Evolutionary conservation across 2,888 invertebrate species (phyloP), one percentile per base, ranked within the genome.

Genomic region (Acanthopleura granulata): DNA sequence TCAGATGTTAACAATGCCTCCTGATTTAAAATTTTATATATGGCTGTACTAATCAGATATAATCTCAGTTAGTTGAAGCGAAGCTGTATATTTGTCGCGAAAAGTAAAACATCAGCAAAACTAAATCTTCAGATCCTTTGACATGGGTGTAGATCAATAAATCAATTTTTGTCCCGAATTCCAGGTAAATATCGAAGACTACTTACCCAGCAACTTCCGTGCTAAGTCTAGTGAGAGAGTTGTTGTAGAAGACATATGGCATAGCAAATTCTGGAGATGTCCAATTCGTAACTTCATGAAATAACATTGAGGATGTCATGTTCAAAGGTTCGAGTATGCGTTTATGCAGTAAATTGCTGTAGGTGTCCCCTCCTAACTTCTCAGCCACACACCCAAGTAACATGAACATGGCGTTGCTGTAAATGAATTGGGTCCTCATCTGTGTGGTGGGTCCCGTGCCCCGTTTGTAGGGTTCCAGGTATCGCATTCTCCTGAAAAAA

Each of bases 401-500:
- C 71, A 71, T 71, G 27, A 30, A 71, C 71, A 71, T 71, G 1
- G 16, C 16, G 25, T 71, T 71, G 40, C 71, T 71, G 71, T 71
- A 71, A 40, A 71, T 49, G 9, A 71, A 49, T 18, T 49, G 1
- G n/a, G 71, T 22, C n/a, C 71, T 12, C 40, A 71, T 9, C 49
- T 49, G 30, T 16, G 66, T 27, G 4, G 18, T 22, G 1, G 16
- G 27, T 22, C 25, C 66, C 16, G 12, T 16, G 1, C 4, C 12
- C 14, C 12, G 6, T 16, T 16, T 22, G 14, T 66, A 66, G 6
- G 66, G 66, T 14, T 27, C 16, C 15, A 66, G 25, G 29, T 66
- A 66, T 25, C 66, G 22, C 66, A 66, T 22, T 27, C 66, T 22
- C 57, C 57, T 57, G 12, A 51, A 15, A 51, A 51, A n/a, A n/a